Conservation (phyloP, 1,140 invertebrate genomes). For the Leptestheria dahalacensis region DNA sequence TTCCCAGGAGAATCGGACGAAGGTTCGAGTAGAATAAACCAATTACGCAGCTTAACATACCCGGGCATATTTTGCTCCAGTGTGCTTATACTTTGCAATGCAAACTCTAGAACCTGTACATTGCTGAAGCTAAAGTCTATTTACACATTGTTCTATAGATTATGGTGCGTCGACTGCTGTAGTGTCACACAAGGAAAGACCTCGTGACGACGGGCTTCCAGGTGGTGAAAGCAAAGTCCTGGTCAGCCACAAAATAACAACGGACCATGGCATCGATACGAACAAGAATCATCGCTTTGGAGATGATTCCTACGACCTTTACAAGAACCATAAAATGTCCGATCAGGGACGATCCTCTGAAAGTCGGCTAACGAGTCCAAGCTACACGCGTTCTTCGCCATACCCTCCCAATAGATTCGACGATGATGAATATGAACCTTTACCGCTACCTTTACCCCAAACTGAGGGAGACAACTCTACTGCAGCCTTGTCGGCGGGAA, state of each 20-base stretch:
- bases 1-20: not conserved
- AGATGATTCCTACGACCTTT: no score
- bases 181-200: not conserved
- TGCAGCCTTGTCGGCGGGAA: no score
- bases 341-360: not conserved
- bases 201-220: not conserved
- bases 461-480: not conserved
- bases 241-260: not conserved
- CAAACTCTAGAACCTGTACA: not conserved
- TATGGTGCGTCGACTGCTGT: not conserved
- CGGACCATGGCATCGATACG: not conserved
- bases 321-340: not conserved
- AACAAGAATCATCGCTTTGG: no score
- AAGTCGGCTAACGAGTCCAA: no score
- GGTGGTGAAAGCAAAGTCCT: not conserved
- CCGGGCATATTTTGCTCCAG: not conserved
- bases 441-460: not conserved
- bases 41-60: not conserved
- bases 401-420: not conserved
- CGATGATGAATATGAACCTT: not conserved
- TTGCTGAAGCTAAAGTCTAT: not conserved
- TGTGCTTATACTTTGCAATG: not conserved
- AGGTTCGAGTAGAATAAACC: slow-evolving; percentile 3
- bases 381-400: no score
- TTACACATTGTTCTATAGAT: not conserved